These are phyloP conservation scores for Aphelenchoides avenae DNA, from an alignment of 1,140 invertebrate genomes.

Conservation along the genomic window DNA sequence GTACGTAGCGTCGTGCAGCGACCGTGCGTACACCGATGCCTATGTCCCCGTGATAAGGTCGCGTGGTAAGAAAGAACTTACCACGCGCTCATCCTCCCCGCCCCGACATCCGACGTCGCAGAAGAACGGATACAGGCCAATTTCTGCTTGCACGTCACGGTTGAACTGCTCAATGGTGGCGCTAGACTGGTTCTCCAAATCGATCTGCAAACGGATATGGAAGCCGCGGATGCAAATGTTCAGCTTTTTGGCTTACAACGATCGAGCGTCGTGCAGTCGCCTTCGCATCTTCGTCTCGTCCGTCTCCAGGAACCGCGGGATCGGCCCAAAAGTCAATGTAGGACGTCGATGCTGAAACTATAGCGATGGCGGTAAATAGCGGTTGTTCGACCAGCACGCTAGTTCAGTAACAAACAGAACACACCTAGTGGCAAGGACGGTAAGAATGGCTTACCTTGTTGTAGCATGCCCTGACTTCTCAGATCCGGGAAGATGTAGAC, in stretches of 20 bases:
- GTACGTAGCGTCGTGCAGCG: slow-evolving; percentile 22
- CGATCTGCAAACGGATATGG: slow-evolving; percentile 17
- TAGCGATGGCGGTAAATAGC: neutral
- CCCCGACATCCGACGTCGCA: slow-evolving; percentile 30
- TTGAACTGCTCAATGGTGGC: slow-evolving; percentile 24
- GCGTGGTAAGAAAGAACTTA: too few species aligned
- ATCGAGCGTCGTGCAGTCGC: slow-evolving; percentile 20
- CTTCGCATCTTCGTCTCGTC: slow-evolving; percentile 31
- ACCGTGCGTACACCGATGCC: slow-evolving; percentile 19
- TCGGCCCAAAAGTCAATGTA: slow-evolving; percentile 6
- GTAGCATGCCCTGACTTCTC: slow-evolving; percentile 25
- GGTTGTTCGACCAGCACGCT: neutral
- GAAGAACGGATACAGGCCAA: slow-evolving; percentile 31
- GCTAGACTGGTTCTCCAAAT: slow-evolving; percentile 23
- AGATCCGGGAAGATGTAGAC: slow-evolving; percentile 27
- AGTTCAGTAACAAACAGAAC: neutral
- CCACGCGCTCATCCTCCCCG: slow-evolving; percentile 17
- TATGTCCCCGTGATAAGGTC: too few species aligned
- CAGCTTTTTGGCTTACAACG: slow-evolving; percentile 14
- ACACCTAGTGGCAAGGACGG: neutral
- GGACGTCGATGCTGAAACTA: too few species aligned
- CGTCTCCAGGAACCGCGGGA: slow-evolving; percentile 13
- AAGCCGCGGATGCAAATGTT: slow-evolving; percentile 1
- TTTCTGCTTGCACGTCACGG: slow-evolving; percentile 13
- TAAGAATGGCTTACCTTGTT: slow-evolving; percentile 14